Evolutionary conservation across 2,797 vertebrate species (phyloP).

Genomic region (Merluccius polli): DNA sequence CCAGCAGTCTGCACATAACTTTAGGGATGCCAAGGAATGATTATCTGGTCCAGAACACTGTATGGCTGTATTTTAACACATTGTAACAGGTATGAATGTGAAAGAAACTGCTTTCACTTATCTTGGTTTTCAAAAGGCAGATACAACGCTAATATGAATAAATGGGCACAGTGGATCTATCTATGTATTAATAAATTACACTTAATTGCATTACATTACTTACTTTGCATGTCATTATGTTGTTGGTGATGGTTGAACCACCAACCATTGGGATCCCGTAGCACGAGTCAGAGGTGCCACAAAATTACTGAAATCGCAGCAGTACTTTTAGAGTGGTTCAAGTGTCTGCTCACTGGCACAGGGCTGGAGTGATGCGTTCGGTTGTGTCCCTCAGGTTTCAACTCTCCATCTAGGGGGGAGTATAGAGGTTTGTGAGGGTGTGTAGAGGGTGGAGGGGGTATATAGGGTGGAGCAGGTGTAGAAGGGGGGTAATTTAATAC

Average conservation of each 20-base stretch:
- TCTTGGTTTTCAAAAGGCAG: not conserved
- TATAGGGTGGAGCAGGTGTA: not conserved
- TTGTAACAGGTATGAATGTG: not conserved
- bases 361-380: not conserved
- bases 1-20: not conserved
- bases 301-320: not conserved
- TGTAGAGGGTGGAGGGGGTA: not conserved
- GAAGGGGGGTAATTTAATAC: not conserved
- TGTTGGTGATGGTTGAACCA: too few relatives aligned
- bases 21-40: not conserved
- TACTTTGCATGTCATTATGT: too few relatives aligned
- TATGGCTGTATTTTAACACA: not conserved
- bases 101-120: not conserved
- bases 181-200: too few relatives aligned
- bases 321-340: not conserved
- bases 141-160: not conserved
- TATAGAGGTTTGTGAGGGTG: not conserved
- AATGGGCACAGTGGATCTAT: too few relatives aligned
- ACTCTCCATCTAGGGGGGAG: not conserved
- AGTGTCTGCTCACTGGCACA: not conserved
- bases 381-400: not conserved
- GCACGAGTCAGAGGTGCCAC: too few relatives aligned
- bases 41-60: not conserved
- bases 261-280: too few relatives aligned
- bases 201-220: too few relatives aligned